Evolutionary conservation across 2,888 invertebrate species (phyloP), one percentile per base, ranked within the genome.

Genomic region (Amblyteles armatorius): DNA sequence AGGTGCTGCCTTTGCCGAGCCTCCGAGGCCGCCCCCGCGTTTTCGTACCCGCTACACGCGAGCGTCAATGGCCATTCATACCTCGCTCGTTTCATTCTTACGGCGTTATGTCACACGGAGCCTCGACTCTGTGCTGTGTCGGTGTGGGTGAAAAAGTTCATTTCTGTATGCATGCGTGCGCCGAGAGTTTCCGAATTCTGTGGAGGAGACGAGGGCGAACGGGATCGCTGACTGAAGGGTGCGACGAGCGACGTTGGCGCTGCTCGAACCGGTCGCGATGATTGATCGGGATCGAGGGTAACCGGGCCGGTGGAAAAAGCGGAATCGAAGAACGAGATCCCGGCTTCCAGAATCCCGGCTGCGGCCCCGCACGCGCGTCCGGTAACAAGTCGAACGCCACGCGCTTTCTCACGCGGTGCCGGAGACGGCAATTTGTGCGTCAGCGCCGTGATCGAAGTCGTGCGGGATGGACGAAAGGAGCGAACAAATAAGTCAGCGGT

Each of bases 51-150:
- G 16, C 48, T 33, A 71, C 71, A 52, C 79, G 67, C 55, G 26
- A 71, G 60, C 71, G 26, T 82, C 78, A 86, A 83, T 84, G 63
- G 65, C 71, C 83, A 80, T 82, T 84, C 82, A 88, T 86, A 71
- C 82, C 80, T 63, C n/a, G 50, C 26, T 71, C 67, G 65, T 87
- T 80, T 86, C 85, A 88, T 65, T 76, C 87, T 82, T 78, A 69
- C 85, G 71, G 87, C 87, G 91, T 92, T 91, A 91, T 91, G 91
- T 92, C 92, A 91, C 91, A 85, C 86, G 67, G 86, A 48, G 22
- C 44, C 52, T 44, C 74, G 33, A 67, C 65, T 78, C 36, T 29
- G 0, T 2, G 63, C 63, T 63, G 16, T 0, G 33, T 63, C 29
- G 5, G 33, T 33, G 63, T 33, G 16, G 29, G 6, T 33, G 7